Evolutionary conservation across 2,888 invertebrate species (phyloP).

Genomic region (Mechanitis mazaeus): DNA sequence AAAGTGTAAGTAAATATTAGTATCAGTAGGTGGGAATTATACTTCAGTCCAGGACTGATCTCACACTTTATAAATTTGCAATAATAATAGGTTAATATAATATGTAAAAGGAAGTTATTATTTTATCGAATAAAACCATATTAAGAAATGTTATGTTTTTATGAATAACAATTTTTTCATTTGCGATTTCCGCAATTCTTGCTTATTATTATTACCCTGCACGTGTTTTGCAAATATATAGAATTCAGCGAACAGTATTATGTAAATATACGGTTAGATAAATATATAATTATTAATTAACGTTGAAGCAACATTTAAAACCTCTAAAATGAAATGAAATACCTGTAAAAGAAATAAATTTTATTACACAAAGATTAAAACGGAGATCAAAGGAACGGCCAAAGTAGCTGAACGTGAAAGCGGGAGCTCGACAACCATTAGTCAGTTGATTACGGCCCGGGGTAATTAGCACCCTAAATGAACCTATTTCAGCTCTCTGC

Average conservation of each 20-base stretch:
- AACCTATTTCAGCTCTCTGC: constrained; percentile 57
- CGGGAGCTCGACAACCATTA: constrained; percentile 51
- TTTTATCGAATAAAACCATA: too few species aligned
- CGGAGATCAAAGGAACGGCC: constrained; percentile 17
- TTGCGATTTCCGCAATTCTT: too few species aligned
- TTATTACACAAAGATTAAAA: constrained; percentile 8
- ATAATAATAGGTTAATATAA: too few species aligned
- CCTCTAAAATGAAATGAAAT: background rate
- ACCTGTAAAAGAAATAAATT: constrained; percentile 5
- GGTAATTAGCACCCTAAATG: constrained; percentile 68
- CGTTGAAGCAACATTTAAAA: background rate
- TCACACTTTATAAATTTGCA: constrained; percentile 25
- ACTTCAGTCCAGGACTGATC: constrained; percentile 40
- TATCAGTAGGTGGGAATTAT: constrained; percentile 52
- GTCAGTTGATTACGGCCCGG: constrained; percentile 59
- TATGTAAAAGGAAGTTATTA: too few species aligned
- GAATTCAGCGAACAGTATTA: background rate
- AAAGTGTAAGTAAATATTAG: constrained; percentile 52
- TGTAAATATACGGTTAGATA: background rate
- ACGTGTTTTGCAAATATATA: too few species aligned
- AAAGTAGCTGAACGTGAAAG: constrained; percentile 36
- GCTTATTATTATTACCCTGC: too few species aligned
- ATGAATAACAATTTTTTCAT: too few species aligned
- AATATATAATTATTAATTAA: background rate
- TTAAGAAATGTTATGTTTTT: too few species aligned